phyloP scores from a whole-genome alignment of 2,888 invertebrate genomes.

The Ophion slaviceki region DNA sequence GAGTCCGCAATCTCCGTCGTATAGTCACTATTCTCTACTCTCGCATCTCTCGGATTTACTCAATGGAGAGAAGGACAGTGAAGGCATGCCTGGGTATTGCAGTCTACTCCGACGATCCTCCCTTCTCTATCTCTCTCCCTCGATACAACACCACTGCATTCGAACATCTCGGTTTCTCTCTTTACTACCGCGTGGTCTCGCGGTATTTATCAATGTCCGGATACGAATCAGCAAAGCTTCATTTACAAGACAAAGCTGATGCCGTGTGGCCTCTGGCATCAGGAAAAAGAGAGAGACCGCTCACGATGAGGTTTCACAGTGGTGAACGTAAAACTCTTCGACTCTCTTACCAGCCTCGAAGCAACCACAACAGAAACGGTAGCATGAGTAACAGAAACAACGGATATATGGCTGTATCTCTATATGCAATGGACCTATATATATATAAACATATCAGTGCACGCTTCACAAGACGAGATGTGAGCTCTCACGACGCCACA shows the following conservation, averaged over 20 bases:
- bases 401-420: conserved; percentile 17
- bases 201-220: conserved; percentile 83
- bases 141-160: conserved; percentile 31
- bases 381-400: conserved; percentile 48
- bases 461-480: conserved; percentile 51
- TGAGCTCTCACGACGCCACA: conserved; percentile 57
- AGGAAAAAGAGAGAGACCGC: conserved; percentile 66
- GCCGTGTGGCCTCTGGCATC: conserved; percentile 74
- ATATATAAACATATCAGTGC: conserved; percentile 12
- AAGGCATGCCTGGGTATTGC: conserved; percentile 42
- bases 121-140: conserved; percentile 32
- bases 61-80: conserved; percentile 61
- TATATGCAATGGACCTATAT: conserved; percentile 12
- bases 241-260: conserved; percentile 83
- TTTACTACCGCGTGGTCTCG: conserved; percentile 68
- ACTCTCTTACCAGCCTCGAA: conserved; percentile 30
- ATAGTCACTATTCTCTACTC: conserved; percentile 41
- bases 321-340: conserved; percentile 30
- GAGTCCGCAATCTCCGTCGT: conserved; percentile 23
- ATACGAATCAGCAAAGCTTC: conserved; percentile 82
- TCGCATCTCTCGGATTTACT: conserved; percentile 50
- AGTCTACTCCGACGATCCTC: conserved; percentile 34
- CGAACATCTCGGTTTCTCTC: conserved; percentile 50
- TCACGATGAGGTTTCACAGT: conserved; percentile 58
- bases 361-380: conserved; percentile 56